Percentiles rank a stretch among this genome's conserved stretches.
These are phyloP conservation scores for Diceros bicornis DNA, from an alignment of 2,797 vertebrate species.

Conservation along the genomic window DNA sequence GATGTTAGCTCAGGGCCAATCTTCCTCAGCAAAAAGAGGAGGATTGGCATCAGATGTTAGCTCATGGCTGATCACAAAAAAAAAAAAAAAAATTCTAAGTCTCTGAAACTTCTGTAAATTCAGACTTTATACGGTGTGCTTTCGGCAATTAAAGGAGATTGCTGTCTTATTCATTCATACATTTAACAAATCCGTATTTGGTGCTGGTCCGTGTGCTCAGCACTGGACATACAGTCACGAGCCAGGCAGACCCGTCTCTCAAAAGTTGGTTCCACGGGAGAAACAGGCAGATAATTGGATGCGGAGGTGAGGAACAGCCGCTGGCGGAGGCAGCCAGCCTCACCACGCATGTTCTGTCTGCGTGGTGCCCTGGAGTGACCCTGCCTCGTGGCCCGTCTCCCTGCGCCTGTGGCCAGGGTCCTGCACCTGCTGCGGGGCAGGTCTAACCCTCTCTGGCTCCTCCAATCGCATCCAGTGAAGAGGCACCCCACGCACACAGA, in stretches of 20 bases:
- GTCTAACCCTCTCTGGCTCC: neutral
- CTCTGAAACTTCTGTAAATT: rapidly evolving
- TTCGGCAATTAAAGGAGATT: neutral
- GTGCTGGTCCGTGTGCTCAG: no score
- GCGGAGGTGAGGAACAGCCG: no score
- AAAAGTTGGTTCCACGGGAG: no score
- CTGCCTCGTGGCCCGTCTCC: neutral
- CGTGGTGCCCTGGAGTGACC: rapidly evolving
- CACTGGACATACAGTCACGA: neutral
- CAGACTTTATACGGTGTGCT: no score
- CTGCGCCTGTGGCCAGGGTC: neutral
- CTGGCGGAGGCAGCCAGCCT: no score
- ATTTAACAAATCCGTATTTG: no score
- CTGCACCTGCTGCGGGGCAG: neutral
- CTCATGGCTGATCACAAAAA: no score
- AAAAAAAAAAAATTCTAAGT: neutral
- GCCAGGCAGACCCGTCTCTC: neutral
- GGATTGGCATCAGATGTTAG: no score
- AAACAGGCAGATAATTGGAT: no score
- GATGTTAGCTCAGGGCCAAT: no score
- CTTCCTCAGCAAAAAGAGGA: no score
- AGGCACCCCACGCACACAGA: no score
- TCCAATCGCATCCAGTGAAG: neutral
- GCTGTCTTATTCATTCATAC: neutral
- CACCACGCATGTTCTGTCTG: neutral